A percentile compares a stretch with the other conserved stretches of the same genome.
Evolutionary conservation across 2,113 vertebrate species (phyloP).

Genomic region (Crotalus helleri): DNA sequence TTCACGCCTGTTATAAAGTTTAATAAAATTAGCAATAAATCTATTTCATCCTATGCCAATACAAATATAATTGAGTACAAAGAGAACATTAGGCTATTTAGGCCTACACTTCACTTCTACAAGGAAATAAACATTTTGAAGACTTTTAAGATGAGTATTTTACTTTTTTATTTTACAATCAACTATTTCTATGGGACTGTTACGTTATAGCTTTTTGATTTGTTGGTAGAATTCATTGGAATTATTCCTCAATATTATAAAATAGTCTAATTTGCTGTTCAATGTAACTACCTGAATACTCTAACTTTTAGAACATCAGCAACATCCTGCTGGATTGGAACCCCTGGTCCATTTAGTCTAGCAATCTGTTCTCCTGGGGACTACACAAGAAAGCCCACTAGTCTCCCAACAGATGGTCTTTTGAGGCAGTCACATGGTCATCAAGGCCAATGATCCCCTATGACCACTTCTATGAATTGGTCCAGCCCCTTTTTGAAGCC

Average conservation of each 20-base stretch:
- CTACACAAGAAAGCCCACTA: neutral
- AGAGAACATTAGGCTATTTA: neutral
- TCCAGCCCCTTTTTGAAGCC: neutral
- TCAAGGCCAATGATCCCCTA: neutral
- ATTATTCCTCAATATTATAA: neutral
- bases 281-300: neutral
- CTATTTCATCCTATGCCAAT: neutral
- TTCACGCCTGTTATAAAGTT: neutral
- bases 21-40: neutral
- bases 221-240: neutral
- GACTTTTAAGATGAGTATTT: neutral
- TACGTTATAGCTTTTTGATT: neutral
- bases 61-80: neutral
- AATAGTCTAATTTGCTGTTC: neutral
- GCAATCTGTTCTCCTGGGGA: neutral
- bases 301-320: neutral
- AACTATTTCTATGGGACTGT: neutral
- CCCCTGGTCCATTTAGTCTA: neutral
- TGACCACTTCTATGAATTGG: neutral
- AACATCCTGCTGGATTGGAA: neutral
- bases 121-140: neutral
- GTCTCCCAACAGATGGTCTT: neutral
- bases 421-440: neutral
- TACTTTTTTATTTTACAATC: neutral
- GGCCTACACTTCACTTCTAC: neutral